phyloP scores from a whole-genome alignment of 2,113 vertebrate species.

The Cottus gobio region DNA sequence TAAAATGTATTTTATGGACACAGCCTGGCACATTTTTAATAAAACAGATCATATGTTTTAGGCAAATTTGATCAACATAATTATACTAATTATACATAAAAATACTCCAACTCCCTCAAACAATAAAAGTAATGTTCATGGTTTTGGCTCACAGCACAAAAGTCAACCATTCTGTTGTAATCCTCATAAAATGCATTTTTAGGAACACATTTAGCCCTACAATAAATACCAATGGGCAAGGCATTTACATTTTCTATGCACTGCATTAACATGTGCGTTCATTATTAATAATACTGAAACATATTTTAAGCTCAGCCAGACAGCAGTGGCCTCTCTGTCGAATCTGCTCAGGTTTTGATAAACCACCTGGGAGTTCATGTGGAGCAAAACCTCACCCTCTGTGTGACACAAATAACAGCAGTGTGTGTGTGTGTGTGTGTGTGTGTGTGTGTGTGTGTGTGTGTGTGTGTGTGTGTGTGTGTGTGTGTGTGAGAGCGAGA shows the following conservation, averaged over 20 bases:
- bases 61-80: neutral
- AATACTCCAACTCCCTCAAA: neutral
- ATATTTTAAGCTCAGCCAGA: slow-evolving; percentile 36
- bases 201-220: slow-evolving; percentile 19
- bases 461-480: slow-evolving; percentile 27
- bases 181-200: slow-evolving; percentile 26
- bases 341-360: slow-evolving; percentile 77
- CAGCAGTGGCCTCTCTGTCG: slow-evolving; percentile 49
- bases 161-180: slow-evolving; percentile 44
- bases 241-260: slow-evolving; percentile 50
- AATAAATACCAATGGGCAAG: slow-evolving; percentile 12
- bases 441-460: slow-evolving; percentile 45
- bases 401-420: slow-evolving; percentile 76
- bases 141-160: slow-evolving; percentile 9
- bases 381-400: slow-evolving; percentile 69
- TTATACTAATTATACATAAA: neutral
- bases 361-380: slow-evolving; percentile 78
- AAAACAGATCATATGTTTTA: neutral
- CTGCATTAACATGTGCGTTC: slow-evolving; percentile 53
- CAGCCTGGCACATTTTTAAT: neutral
- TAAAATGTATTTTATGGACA: slow-evolving; percentile 1
- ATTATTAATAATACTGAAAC: slow-evolving; percentile 58
- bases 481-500: slow-evolving; percentile 18
- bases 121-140: neutral
- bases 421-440: slow-evolving; percentile 49